Evolutionary conservation across 1,140 invertebrate species (phyloP).

Genomic region (Aphaenogaster ashmeadi): DNA sequence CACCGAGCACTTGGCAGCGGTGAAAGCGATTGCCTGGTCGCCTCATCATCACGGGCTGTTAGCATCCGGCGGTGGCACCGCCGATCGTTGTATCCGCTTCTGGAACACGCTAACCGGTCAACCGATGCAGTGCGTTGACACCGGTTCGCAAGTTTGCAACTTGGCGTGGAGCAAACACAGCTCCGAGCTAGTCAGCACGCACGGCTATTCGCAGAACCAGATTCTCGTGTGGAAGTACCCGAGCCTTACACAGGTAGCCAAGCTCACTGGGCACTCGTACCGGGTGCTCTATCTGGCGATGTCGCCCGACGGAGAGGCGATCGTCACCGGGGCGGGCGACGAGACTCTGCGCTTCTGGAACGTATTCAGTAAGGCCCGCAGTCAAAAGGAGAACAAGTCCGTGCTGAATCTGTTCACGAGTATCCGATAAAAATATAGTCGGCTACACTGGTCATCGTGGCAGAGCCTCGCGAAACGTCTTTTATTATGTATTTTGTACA

Average conservation of each 20-base stretch:
- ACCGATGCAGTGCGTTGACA: conserved; percentile 99
- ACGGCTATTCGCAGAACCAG: conserved; percentile 99
- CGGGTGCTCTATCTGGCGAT: conserved; percentile 98
- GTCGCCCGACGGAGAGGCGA: conserved; percentile 99
- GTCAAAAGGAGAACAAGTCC: conserved; percentile 98
- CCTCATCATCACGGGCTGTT: conserved; percentile 99
- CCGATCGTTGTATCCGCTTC: conserved; percentile 98
- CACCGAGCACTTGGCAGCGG: conserved; percentile 98
- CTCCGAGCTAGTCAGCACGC: conserved; percentile 98
- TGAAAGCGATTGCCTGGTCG: conserved; percentile 99
- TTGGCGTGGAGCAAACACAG: conserved; percentile 99
- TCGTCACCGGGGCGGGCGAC: conserved; percentile 99
- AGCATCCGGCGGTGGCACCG: conserved; percentile 99
- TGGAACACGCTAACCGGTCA: conserved; percentile 99
- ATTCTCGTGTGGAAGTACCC: conserved; percentile 99
- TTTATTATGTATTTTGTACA: conserved; percentile 60
- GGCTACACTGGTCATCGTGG: not conserved
- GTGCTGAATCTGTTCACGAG: conserved; percentile 98
- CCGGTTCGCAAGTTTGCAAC: conserved; percentile 99
- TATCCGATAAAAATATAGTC: conserved; percentile 89
- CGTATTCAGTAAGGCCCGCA: conserved; percentile 98
- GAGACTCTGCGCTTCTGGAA: conserved; percentile 99
- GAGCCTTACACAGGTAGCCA: conserved; percentile 98
- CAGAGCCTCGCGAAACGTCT: not conserved
- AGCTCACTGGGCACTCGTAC: conserved; percentile 99